These are phyloP conservation scores for Margarornis squamiger DNA, from an alignment of 2,797 vertebrate genomes.

Conservation along the genomic window DNA sequence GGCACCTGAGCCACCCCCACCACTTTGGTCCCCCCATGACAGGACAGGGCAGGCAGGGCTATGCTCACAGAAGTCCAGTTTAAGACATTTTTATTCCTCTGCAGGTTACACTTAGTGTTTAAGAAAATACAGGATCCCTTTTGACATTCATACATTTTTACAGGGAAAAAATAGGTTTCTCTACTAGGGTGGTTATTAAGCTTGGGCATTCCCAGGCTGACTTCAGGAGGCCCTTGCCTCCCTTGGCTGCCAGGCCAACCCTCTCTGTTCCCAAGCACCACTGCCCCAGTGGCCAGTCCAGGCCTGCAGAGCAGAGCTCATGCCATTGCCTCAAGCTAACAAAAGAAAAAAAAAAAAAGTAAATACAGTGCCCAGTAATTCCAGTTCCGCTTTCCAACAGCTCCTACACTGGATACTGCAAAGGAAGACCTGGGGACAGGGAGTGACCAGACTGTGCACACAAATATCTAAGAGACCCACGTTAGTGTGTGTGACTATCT, in stretches of 20 bases:
- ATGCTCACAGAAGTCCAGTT: background rate
- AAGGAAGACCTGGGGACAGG: slow-evolving; percentile 28
- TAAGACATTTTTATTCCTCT: slow-evolving; percentile 62
- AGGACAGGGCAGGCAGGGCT: background rate
- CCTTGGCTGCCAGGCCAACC: background rate
- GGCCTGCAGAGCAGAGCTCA: background rate
- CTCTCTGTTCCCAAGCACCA: background rate
- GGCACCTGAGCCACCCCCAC: background rate
- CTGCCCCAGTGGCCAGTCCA: background rate
- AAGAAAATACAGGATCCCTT: slow-evolving; percentile 79
- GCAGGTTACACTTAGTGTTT: slow-evolving; percentile 65
- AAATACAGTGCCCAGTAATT: background rate
- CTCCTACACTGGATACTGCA: slow-evolving; percentile 12
- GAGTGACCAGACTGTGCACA: slow-evolving; percentile 4
- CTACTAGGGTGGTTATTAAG: slow-evolving; percentile 4
- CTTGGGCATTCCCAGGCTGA: slow-evolving; percentile 6
- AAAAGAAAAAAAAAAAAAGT: background rate
- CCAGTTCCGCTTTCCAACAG: slow-evolving; percentile 41
- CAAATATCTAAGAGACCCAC: background rate
- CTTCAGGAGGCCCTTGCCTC: background rate
- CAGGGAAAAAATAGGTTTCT: slow-evolving; percentile 71
- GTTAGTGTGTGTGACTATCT: slow-evolving; percentile 17
- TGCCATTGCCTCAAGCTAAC: background rate
- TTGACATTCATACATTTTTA: slow-evolving; percentile 70
- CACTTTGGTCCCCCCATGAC: rapidly evolving